phyloP scores from a whole-genome alignment of 2,113 vertebrate species.

The Corythoichthys haematopterus region DNA sequence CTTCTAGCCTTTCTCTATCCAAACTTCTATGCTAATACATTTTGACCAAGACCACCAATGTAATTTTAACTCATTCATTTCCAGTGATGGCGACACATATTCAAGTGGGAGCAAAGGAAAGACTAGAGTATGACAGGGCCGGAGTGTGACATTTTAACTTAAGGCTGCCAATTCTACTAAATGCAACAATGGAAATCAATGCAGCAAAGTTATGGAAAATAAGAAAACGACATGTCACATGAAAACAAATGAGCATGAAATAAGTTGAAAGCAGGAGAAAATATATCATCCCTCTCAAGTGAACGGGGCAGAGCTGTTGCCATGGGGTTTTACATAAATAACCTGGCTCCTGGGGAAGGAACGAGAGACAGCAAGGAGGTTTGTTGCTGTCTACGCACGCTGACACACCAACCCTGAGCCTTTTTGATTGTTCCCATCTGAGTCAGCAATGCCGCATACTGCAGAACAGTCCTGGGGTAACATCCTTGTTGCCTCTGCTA shows the following conservation, averaged over 20 bases:
- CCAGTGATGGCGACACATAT: too few relatives aligned
- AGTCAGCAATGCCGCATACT: conserved; percentile 2
- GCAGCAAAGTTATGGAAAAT: conserved; percentile 10
- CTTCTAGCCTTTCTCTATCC: background rate
- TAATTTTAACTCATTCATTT: too few relatives aligned
- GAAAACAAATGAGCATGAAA: background rate
- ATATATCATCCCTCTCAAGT: conserved; percentile 1
- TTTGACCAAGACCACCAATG: background rate
- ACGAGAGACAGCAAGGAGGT: background rate
- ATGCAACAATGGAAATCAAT: background rate
- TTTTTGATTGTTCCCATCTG: conserved; percentile 8
- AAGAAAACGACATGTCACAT: background rate
- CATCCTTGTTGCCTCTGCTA: background rate
- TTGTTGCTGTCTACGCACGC: background rate
- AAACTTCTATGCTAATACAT: background rate
- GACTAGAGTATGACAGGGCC: too few relatives aligned
- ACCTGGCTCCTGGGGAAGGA: conserved; percentile 2
- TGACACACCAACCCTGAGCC: background rate
- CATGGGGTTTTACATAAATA: conserved; percentile 6
- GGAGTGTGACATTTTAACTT: too few relatives aligned
- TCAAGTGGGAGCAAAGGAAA: too few relatives aligned
- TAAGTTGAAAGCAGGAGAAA: conserved; percentile 1
- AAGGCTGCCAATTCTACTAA: background rate
- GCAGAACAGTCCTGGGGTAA: background rate
- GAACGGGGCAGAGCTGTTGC: background rate